Evolutionary conservation across 2,888 invertebrate species (phyloP).

Genomic region (Gastracanthus pulcherrimus): DNA sequence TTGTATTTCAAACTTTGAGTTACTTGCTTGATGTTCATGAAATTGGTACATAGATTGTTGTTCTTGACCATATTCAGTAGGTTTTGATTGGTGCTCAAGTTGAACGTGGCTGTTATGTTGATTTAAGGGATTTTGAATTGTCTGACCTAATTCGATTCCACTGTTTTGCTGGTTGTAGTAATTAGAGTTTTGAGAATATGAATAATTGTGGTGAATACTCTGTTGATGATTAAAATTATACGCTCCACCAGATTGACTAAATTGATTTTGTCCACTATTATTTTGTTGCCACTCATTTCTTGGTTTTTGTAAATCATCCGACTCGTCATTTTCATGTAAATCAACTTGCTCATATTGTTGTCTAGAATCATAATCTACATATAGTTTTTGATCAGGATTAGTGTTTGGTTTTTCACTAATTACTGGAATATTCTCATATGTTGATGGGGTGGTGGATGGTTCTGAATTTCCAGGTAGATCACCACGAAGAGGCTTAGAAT

Average conservation of each 20-base stretch:
- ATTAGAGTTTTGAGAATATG: constrained; percentile 29
- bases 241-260: constrained; percentile 53
- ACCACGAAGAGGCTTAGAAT: constrained; percentile 22
- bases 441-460: not conserved
- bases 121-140: constrained; percentile 49
- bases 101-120: constrained; percentile 15
- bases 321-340: constrained; percentile 36
- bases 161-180: constrained; percentile 35
- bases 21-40: not conserved
- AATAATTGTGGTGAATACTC: not conserved
- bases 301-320: constrained; percentile 51
- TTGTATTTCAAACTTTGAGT: constrained; percentile 1
- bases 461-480: constrained; percentile 41
- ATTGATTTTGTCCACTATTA: constrained; percentile 19
- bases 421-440: not conserved
- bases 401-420: not conserved
- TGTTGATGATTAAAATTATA: constrained; percentile 38
- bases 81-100: not conserved
- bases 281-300: not conserved
- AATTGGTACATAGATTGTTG: constrained; percentile 1
- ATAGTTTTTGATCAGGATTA: not conserved
- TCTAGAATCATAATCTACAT: not conserved
- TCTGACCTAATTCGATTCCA: constrained; percentile 42
- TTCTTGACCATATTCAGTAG: constrained; percentile 4
- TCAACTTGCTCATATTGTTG: constrained; percentile 39